Evolutionary conservation across 2,113 vertebrate genomes (phyloP), one percentile per base, ranked within the genome.

Genomic region (Pseudorhombus dupliciocellatus): DNA sequence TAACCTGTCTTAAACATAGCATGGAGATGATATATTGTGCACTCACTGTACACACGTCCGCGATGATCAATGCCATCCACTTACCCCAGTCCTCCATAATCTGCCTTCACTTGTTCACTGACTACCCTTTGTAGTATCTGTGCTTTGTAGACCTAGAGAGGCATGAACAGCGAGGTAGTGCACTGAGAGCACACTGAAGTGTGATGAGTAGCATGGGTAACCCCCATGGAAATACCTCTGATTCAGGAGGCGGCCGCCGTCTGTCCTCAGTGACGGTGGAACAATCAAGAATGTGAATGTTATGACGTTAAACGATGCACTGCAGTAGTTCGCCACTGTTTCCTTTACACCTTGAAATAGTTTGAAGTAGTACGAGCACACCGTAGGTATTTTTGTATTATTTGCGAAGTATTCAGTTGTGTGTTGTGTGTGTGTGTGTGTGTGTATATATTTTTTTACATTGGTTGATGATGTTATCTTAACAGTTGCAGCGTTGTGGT

Each of bases 251-350:
- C 5, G 18, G 52, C 42, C 71, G 40, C 42, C 3, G 34, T 34
- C 24, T 57, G 25, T 30, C 50, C 51, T 66, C 26, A 25, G 44
- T n/a, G 12, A 30, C 10, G 30, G 20, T 2, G 7, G 37, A 4
- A 31, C 30, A 77, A 55, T 77, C 28, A 60, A 51, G 48, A 78
- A 73, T 71, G 46, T 79, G 52, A 78, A 73, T 61, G 53, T 74
- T 11, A 37, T 37, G 5, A 69, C 48, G 44, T 72, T 24, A 59
- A 22, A 53, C 4, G 48, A 64, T 63, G 73, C 81, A 77, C 88
- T 83, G 78, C 68, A 46, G 52, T 77, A 80, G 77, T 59, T 79
- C 0, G 58, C 5, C 73, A 79, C 73, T 77, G 67, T 66, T 81
- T 53, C 21, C 11, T 6, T 70, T 56, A 58, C 55, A 69, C 69